Percentiles rank a stretch among this genome's conserved stretches.
These are phyloP conservation scores for Osmerus eperlanus DNA, from an alignment of 2,113 vertebrate genomes.

Conservation along the genomic window DNA sequence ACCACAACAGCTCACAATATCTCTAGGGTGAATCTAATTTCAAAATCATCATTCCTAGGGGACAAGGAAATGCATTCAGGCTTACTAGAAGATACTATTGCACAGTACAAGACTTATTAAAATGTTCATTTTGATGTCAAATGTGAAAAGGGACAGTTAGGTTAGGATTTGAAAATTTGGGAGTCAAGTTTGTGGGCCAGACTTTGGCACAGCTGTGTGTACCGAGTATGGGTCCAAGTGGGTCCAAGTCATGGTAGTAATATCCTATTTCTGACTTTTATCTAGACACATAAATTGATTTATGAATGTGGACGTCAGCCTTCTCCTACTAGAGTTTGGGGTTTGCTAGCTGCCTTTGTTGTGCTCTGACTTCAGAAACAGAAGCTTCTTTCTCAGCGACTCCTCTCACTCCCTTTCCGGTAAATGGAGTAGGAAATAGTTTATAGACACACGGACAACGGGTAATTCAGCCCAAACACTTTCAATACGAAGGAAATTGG, in stretches of 20 bases:
- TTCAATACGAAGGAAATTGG: slow-evolving; percentile 2
- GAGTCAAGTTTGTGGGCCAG: no score
- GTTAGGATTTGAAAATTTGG: no score
- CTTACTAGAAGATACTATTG: no score
- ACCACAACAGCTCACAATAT: no score
- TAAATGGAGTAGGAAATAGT: slow-evolving; percentile 29
- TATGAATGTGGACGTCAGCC: slow-evolving; percentile 12
- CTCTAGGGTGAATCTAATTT: no score
- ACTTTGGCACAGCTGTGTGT: no score
- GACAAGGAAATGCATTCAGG: no score
- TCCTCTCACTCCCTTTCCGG: slow-evolving; percentile 5
- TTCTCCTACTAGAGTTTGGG: slow-evolving; percentile 15
- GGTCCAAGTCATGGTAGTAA: no score
- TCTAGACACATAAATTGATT: slow-evolving; percentile 16
- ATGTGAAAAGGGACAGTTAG: background rate
- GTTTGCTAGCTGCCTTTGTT: slow-evolving; percentile 10
- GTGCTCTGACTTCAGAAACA: slow-evolving; percentile 19
- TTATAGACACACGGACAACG: background rate
- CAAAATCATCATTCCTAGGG: no score
- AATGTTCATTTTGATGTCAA: background rate
- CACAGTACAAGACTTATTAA: no score
- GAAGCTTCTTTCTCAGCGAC: slow-evolving; percentile 23
- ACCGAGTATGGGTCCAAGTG: no score
- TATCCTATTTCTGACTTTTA: no score
- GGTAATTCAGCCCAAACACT: slow-evolving; percentile 19